A percentile compares a stretch with the other conserved stretches of the same genome.
Conservation (phyloP, 2,113 vertebrate genomes). For the Corythornis madagascariensis region DNA sequence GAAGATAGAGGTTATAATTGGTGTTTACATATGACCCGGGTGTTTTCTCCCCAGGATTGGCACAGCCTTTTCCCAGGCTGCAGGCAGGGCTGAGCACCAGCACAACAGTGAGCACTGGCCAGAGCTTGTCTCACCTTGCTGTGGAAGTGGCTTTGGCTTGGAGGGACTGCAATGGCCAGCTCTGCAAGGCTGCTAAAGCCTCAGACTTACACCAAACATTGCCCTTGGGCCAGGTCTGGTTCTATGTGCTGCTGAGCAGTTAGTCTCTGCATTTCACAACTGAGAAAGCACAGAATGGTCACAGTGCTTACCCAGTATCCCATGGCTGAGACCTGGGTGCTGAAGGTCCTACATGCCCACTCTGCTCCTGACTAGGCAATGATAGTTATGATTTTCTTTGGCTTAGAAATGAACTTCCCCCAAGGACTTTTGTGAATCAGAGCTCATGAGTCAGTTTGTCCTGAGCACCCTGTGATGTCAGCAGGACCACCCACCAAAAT, state of each 20-base stretch:
- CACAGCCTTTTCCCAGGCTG: background rate
- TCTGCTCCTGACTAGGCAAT: background rate
- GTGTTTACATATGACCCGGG: background rate
- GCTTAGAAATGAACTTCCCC: background rate
- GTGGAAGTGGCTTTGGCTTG: background rate
- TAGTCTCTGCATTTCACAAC: background rate
- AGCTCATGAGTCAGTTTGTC: background rate
- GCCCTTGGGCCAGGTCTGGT: background rate
- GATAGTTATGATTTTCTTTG: background rate
- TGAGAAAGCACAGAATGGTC: accelerated
- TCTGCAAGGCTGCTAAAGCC: background rate
- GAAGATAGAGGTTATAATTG: background rate
- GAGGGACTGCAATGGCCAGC: background rate
- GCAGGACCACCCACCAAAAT: background rate
- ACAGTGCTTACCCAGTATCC: background rate
- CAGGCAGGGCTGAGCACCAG: background rate
- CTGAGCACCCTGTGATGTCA: background rate
- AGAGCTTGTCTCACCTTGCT: background rate
- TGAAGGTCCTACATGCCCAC: background rate
- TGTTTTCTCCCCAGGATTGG: background rate
- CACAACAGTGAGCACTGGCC: background rate
- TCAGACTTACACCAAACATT: background rate
- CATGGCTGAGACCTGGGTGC: background rate
- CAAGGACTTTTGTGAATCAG: background rate
- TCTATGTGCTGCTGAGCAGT: background rate